These are phyloP conservation scores for Schlechtendalia chinensis DNA, from an alignment of 1,140 invertebrate species.

Conservation along the genomic window DNA sequence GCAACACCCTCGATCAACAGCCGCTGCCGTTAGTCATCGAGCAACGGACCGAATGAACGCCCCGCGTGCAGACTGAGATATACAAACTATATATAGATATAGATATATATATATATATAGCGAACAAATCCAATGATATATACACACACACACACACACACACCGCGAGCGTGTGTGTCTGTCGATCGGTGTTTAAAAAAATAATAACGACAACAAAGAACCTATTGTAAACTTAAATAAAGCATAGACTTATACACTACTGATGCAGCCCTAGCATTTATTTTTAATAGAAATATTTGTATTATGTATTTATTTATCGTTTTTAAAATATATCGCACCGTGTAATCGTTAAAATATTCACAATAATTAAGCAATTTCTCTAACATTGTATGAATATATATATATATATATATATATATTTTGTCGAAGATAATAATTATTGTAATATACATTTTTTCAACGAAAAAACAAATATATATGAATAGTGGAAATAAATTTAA, in stretches of 20 bases:
- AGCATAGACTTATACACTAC: conserved; percentile 23
- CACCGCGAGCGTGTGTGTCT: too few species aligned
- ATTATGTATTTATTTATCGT: not conserved
- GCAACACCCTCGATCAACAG: conserved; percentile 45
- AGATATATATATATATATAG: too few species aligned
- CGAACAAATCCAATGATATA: conserved; percentile 21
- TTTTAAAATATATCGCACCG: conserved; percentile 16
- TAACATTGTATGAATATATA: conserved; percentile 3
- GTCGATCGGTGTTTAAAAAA: not conserved
- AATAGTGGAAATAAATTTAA: conserved; percentile 13
- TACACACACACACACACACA: too few species aligned
- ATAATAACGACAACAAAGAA: not conserved
- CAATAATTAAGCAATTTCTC: not conserved
- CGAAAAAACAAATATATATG: too few species aligned
- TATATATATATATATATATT: too few species aligned
- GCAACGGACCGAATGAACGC: conserved; percentile 51
- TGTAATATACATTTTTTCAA: too few species aligned
- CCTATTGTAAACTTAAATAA: conserved; percentile 33
- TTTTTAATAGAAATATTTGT: conserved; percentile 23
- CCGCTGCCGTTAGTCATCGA: conserved; percentile 52
- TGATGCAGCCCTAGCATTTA: conserved; percentile 35
- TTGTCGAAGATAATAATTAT: too few species aligned
- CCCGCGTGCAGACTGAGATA: conserved; percentile 32
- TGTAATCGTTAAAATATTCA: conserved; percentile 35
- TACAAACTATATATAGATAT: too few species aligned